Evolutionary conservation across 2,113 vertebrate species (phyloP), one percentile per base, ranked within the genome.

Genomic region (Galemys pyrenaicus): DNA sequence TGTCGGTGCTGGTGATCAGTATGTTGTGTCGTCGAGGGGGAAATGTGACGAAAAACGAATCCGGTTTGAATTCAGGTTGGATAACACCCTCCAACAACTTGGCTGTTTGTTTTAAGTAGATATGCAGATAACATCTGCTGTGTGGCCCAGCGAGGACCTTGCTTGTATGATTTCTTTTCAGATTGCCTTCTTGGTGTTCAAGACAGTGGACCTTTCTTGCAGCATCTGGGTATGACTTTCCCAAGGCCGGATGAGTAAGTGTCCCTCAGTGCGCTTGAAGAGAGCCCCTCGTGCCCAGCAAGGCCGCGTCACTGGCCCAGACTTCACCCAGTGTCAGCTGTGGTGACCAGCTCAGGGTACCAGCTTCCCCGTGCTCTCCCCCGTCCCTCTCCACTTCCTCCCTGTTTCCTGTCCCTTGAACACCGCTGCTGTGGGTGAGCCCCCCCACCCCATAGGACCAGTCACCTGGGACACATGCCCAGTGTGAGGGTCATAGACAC

Each of bases 401-500:
- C 30, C 17, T 62, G 5, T 28, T 44, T n/a, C 71, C 82, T 37
- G 24, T 41, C 58, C 83, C 37, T 17, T 24, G 46, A 67, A 1
- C 46, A 16, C 17, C 39, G 15, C 22, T 49, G 64, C 60, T 15
- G 0, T 4, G 12, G 37, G 49, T 46, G 60, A 41, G 30, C 9
- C 64, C 41, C 7, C 35, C 32, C 39, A 24, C 12, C 13, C 15
- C 9, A 16, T 28, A 54, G 56, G 51, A 22, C 41, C 22, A 0
- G 17, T 7, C 39, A 4, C 22, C 56, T 7, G 70, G 2, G 58
- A 68, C 1, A 0, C 28, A 0, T 70, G 20, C 37, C 37, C 26
- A 24, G 1, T 0, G 39, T 9, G 9, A n/a, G n/a, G n/a, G 2
- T 7, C 0, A 0, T 0, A 13, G 5, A 22, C 62, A n/a, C 20